Conservation (phyloP, 1,140 invertebrate species). For the Mesaphorura yosii region DNA sequence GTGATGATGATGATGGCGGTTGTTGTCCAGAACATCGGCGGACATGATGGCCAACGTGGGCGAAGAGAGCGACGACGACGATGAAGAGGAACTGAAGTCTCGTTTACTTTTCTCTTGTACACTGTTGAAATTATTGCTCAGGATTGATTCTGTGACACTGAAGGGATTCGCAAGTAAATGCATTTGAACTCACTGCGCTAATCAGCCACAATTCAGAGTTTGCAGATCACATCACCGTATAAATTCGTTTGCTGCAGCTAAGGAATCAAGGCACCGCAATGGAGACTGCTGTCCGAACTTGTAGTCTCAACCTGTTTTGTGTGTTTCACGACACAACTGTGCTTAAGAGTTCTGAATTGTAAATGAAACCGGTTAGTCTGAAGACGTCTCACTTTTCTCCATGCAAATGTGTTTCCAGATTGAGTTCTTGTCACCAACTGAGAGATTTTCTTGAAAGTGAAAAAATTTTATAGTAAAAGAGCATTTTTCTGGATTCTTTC, state of each 20-base stretch:
- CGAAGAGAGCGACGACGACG: too few relatives aligned
- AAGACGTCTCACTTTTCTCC: not conserved
- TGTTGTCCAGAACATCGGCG: too few relatives aligned
- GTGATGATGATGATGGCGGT: slow-evolving; percentile 9
- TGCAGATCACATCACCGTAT: not conserved
- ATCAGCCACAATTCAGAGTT: not conserved
- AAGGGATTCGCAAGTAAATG: slow-evolving; percentile 12
- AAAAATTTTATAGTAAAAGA: slow-evolving; percentile 14
- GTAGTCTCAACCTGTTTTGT: not conserved
- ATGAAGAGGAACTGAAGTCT: too few relatives aligned
- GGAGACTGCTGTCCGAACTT: not conserved
- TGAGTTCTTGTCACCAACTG: slow-evolving; percentile 28
- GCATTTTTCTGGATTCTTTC: not conserved
- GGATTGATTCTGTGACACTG: slow-evolving; percentile 7
- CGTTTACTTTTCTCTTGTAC: too few relatives aligned
- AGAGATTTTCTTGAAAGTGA: too few relatives aligned
- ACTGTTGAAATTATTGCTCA: not conserved
- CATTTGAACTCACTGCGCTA: slow-evolving; percentile 10
- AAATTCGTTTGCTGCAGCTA: not conserved
- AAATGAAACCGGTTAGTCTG: not conserved
- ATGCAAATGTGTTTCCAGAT: slow-evolving; percentile 5
- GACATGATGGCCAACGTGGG: too few relatives aligned
- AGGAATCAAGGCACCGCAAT: not conserved
- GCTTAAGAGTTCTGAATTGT: too few relatives aligned
- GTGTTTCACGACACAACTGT: not conserved